Evolutionary conservation across 2,113 vertebrate species (phyloP).

Genomic region (human): GRCh38 chr14:23304001-23304500

Average conservation of each 20-base stretch:
- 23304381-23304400: slow-evolving; percentile 27
- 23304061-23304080: neutral
- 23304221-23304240: neutral
- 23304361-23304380: neutral
- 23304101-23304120: slow-evolving; percentile 22
- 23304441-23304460: slow-evolving; percentile 9
- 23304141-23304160: neutral
- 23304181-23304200: neutral
- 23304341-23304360: slow-evolving; percentile 25
- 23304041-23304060: neutral
- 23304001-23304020: neutral
- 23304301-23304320: neutral
- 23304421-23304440: slow-evolving; percentile 45
- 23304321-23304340: neutral
- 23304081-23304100: neutral
- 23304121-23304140: neutral
- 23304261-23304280: neutral
- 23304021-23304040: neutral
- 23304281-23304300: neutral
- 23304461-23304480: slow-evolving; percentile 1
- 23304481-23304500: neutral
- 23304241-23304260: neutral
- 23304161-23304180: slow-evolving; percentile 13
- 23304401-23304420: neutral
- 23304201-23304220: neutral